Base-by-base conservation (phyloP, 2,888 invertebrate genomes). In the Drosophila formosana region DNA sequence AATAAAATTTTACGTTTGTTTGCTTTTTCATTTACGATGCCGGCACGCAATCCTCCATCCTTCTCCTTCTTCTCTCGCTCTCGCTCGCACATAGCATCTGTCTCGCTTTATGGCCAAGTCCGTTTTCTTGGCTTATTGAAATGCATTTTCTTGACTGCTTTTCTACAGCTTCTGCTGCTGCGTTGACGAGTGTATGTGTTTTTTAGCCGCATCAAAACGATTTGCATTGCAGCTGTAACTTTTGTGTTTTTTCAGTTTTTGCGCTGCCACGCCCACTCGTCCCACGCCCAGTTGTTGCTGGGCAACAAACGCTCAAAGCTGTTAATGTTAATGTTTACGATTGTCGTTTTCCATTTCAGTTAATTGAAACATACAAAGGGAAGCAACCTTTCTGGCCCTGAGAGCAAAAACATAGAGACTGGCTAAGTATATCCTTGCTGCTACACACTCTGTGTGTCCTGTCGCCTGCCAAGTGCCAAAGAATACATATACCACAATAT, bases 1-100 rank as follows among this genome's bases (percentile, higher is more conserved):
- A 84, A 84, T 84, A 84, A 84, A 84, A 89, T 84, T 84, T 84
- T 88, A 84, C 89, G 89, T 84, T 84, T 89, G 89, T 77, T 84
- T 84, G 83, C 89, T 79, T 88, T 83, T 83, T 86, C 82, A 85
- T 82, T 86, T 86, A 82, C 85, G 80, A 82, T 18, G 66, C 30
- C 69, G 69, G 66, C 62, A 62, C 62, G 58, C 61, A 61, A n/a
- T 5, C 37, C 37, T 9, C 9, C 32, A 8, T 32, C 45, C 46
- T 41, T 25, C 61, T 1, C 18, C 13, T 53, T 32, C 32, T 23
- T 30, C 9, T 34, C 45, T 55, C 9, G 9, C 47, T 37, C 26
- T 43, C 46, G 23, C 57, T 60, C 25, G 5, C 37, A 34, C 50
- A 3, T 6, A 13, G 34, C 62, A 56, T 45, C 57, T 60, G 13